Evolutionary conservation across 1,140 invertebrate species (phyloP), one percentile per base, ranked within the genome.

Genomic region (Hydropsyche tenuis): DNA sequence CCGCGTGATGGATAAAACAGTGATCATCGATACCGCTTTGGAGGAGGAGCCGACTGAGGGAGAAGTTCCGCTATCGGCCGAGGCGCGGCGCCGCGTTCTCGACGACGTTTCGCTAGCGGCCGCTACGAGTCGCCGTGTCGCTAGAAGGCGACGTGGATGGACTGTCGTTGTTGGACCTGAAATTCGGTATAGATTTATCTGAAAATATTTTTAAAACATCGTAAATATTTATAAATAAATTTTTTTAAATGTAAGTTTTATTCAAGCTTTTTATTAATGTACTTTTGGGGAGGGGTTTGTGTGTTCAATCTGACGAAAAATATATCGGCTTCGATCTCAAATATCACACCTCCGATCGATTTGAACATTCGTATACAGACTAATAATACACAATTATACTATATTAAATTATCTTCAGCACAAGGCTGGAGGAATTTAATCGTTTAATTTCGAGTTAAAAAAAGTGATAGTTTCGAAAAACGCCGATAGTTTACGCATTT

Each of bases 151-250:
- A 42, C 82, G 88, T 43, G 88, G 88, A 0, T 90, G 89, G 89
- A 90, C 89, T 9, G 89, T 90, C 5, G 87, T 89, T 9, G 83
- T 89, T 63, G 89, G 89, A 45, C 86, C 85, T 22, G 88, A 90
- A 83, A 81, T 89, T 73, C 85, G 87, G 87, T 88, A 82, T 84
- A 82, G 22, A 43, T 37, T 9, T n/a, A n/a, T n/a, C 30, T 37
- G 30, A 37, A 37, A 37, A 37, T 4, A 37, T 4, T 37, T 3
- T 9, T 37, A 37, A 37, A 37, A n/a, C n/a, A n/a, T n/a, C n/a
- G n/a, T n/a, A n/a, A n/a, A 7, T 23, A 65, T 22, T 11, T 14
- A 27, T 25, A 16, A 22, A 25, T 6, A 63, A 11, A 27, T 63
- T 63, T 27, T 22, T 27, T 63, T 63, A 5, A 11, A 60, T 60